phyloP scores from a whole-genome alignment of 1,140 invertebrate genomes.

The Lepidurus packardi region DNA sequence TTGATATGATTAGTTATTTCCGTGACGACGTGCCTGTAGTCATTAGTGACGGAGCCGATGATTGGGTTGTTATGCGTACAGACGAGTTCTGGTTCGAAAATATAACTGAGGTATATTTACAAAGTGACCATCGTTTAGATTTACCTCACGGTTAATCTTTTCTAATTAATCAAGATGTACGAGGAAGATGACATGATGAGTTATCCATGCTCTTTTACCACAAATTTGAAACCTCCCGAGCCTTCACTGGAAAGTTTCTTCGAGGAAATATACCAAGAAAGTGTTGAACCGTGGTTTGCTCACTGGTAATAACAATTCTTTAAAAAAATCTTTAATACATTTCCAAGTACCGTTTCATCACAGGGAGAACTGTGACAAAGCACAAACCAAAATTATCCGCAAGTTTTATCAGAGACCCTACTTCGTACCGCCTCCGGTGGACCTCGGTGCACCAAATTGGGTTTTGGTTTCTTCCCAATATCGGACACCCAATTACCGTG shows the following conservation, averaged over 20 bases:
- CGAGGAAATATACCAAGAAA: slow-evolving; percentile 14
- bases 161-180: not conserved
- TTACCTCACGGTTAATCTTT: not conserved
- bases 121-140: not conserved
- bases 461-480: slow-evolving; percentile 28
- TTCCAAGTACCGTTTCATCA: not conserved
- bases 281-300: slow-evolving; percentile 28
- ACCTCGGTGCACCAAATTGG: slow-evolving; percentile 29
- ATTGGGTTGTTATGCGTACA: slow-evolving; percentile 24
- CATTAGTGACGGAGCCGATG: slow-evolving; percentile 24
- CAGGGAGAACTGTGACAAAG: slow-evolving; percentile 31
- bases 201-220: slow-evolving; percentile 23
- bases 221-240: slow-evolving; percentile 16
- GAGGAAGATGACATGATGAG: not conserved
- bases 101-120: slow-evolving; percentile 28
- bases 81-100: slow-evolving; percentile 25
- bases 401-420: slow-evolving; percentile 32
- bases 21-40: slow-evolving; percentile 25
- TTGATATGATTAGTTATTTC: slow-evolving; percentile 20
- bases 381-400: slow-evolving; percentile 25
- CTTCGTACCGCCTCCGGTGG: slow-evolving; percentile 25
- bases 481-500: not conserved
- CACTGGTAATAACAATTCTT: slow-evolving; percentile 24
- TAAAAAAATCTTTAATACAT: not conserved
- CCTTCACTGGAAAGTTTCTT: slow-evolving; percentile 6